Evolutionary conservation across 2,888 invertebrate species (phyloP).

Genomic region (Mesochorus sp.): DNA sequence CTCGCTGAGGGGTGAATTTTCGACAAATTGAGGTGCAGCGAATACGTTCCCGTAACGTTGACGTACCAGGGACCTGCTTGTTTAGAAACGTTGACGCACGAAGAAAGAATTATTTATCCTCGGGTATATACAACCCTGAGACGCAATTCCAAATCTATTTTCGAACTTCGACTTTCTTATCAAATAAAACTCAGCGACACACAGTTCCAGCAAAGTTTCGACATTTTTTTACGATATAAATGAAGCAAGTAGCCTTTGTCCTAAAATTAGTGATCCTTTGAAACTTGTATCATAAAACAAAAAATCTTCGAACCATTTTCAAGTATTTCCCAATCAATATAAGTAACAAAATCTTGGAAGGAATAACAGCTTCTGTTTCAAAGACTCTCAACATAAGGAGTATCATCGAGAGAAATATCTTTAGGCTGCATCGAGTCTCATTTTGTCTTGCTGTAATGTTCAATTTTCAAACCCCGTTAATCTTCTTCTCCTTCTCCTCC

Average conservation of each 20-base stretch:
- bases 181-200: no score
- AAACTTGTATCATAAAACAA: no score
- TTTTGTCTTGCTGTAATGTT: conserved; percentile 65
- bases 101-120: neutral
- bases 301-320: no score
- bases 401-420: conserved; percentile 41
- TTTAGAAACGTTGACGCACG: neutral
- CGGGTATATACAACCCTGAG: neutral
- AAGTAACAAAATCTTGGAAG: no score
- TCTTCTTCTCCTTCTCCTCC: conserved; percentile 65
- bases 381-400: neutral
- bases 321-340: no score
- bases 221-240: no score
- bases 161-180: neutral
- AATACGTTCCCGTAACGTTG: neutral
- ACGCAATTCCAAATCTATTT: neutral
- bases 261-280: no score
- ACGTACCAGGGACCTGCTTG: neutral
- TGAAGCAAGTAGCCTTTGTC: no score
- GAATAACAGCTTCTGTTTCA: no score
- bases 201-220: no score
- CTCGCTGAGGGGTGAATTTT: neutral
- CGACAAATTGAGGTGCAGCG: neutral
- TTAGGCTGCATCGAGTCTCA: conserved; percentile 61
- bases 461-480: no score